These are phyloP conservation scores for Terrapene triunguis DNA, from an alignment of 2,113 vertebrate species.

Conservation along the genomic window DNA sequence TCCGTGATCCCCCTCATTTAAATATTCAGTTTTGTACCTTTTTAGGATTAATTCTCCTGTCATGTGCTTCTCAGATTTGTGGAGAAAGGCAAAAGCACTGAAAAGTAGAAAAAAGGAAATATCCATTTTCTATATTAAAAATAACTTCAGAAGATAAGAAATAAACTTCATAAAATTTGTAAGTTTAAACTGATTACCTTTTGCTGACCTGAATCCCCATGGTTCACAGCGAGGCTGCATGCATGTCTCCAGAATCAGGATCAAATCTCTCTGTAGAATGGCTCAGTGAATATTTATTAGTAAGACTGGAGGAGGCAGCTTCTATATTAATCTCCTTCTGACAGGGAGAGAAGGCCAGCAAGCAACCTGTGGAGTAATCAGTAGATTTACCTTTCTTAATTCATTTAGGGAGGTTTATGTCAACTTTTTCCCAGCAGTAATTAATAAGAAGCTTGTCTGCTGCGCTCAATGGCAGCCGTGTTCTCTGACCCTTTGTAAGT, in stretches of 20 bases:
- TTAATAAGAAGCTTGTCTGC: slow-evolving; percentile 25
- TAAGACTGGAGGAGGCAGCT: slow-evolving; percentile 34
- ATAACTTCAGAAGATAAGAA: slow-evolving; percentile 10
- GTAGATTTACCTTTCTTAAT: slow-evolving; percentile 57
- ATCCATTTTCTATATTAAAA: not conserved
- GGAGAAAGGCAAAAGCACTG: not conserved
- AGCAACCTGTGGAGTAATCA: slow-evolving; percentile 40
- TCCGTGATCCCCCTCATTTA: not conserved
- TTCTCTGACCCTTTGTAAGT: not conserved
- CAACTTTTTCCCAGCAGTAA: slow-evolving; percentile 37
- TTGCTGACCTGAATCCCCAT: not conserved
- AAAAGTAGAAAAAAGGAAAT: not conserved
- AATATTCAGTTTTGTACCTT: not conserved
- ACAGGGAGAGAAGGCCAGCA: slow-evolving; percentile 44
- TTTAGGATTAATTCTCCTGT: not conserved
- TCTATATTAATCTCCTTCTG: slow-evolving; percentile 58
- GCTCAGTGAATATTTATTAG: slow-evolving; percentile 62
- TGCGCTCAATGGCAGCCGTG: not conserved
- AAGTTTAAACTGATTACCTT: slow-evolving; percentile 32
- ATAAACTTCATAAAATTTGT: not conserved
- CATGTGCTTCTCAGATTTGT: not conserved
- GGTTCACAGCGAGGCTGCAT: slow-evolving; percentile 25
- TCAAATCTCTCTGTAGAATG: slow-evolving; percentile 35
- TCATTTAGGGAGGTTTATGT: slow-evolving; percentile 59
- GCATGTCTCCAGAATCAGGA: slow-evolving; percentile 27